Base-by-base conservation (phyloP, 2,797 vertebrate genomes). In the Ceyx erithaca region DNA sequence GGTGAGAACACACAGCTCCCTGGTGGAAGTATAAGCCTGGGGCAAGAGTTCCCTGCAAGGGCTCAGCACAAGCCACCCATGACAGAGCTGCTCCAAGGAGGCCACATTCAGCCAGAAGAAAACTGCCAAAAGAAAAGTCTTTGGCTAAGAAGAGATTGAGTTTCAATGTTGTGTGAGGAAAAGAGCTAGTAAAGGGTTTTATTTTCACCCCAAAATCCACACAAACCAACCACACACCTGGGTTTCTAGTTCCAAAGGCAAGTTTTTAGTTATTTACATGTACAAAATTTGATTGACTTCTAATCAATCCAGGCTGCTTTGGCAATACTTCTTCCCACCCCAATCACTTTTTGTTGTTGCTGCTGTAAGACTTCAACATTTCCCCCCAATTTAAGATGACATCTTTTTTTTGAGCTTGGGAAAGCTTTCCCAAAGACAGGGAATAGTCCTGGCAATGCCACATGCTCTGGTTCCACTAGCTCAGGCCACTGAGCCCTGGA, bases 341-440 rank as follows among this genome's bases (percentile, higher is more conserved):
- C 10, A 40, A 45, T 76, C 33, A 58, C 61, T 82, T 84, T 12
- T 30, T 85, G 52, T 28, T 84, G 54, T 25, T 25, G 26, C 14
- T 40, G 37, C 37, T 80, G 31, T 28, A 71, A 72, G 33, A 58
- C 19, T 52, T 87, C 30, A 48, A 66, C 33, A 33, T 57, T 64
- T 77, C 37, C 43, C 23, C 28, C 81, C 17, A 48, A 70, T 52
- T 80, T 49, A 66, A 73, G 57, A 62, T 11, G 30, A 9, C 5
- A 12, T 70, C 88, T 59, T 80, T 86, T 76, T 73, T 73, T 87
- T 61, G 40, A 78, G 45, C 57, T 81, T 54, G 77, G 78, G 67
- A 89, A 85, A 94, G 61, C 68, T 85, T 93, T 83, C 33, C 46
- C 26, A 59, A 85, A 89, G 64, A 51, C 26, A 61, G 28, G 87